phyloP scores from a whole-genome alignment of 2,113 vertebrate species.

The Tychaedon coryphoeus region DNA sequence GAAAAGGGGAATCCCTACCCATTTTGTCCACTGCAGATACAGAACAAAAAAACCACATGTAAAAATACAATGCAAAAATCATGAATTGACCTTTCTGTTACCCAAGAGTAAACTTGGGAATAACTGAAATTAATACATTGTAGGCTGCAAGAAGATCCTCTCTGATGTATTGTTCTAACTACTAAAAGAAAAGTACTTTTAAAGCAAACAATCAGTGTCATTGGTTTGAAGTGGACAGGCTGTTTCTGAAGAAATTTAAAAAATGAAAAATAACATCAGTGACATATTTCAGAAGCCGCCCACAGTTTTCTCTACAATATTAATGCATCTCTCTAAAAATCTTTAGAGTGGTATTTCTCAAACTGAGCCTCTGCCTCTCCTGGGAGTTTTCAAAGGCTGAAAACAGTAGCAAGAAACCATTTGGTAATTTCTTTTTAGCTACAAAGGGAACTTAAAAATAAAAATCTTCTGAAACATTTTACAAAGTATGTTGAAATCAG shows the following conservation, averaged over 20 bases:
- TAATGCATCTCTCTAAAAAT: not conserved
- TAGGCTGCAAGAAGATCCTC: not conserved
- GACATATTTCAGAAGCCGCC: not conserved
- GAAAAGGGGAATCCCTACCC: not conserved
- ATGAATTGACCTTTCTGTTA: not conserved
- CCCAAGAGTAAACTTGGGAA: not conserved
- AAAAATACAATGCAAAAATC: not conserved
- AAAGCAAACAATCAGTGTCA: not conserved
- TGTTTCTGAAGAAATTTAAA: not conserved
- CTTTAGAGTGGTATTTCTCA: not conserved
- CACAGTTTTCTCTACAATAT: not conserved
- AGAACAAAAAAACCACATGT: not conserved
- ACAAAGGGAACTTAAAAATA: slow-evolving; percentile 8
- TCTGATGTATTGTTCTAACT: not conserved
- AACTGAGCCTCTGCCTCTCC: not conserved
- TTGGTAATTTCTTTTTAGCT: slow-evolving; percentile 8
- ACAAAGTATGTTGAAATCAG: not conserved
- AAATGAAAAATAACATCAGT: not conserved
- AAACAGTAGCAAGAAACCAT: slow-evolving; percentile 15
- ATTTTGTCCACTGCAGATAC: not conserved
- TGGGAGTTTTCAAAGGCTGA: slow-evolving; percentile 12
- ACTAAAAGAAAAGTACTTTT: not conserved
- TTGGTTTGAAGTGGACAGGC: not conserved
- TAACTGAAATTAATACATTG: not conserved
- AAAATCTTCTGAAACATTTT: not conserved